Percentiles rank a stretch among this genome's conserved stretches.
These are phyloP conservation scores for Parnassius mnemosyne DNA, from an alignment of 2,888 invertebrate species.

Conservation along the genomic window DNA sequence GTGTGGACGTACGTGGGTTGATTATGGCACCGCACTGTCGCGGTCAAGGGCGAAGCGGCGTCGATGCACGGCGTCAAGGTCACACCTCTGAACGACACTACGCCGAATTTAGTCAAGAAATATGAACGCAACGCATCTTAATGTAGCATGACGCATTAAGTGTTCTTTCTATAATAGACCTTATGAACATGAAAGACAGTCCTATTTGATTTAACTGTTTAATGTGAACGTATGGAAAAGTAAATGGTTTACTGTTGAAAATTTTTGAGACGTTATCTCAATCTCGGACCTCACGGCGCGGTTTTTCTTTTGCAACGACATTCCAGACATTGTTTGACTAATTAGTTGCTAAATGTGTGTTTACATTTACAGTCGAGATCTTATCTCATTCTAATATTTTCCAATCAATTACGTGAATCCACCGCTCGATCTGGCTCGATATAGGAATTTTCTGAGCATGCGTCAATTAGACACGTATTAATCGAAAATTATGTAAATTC, in stretches of 20 bases:
- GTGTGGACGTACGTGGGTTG: constrained; percentile 36
- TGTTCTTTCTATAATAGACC: constrained; percentile 9
- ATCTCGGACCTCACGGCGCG: constrained; percentile 6
- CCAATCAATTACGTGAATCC: no score
- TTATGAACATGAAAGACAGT: neutral
- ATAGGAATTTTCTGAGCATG: no score
- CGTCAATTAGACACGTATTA: no score
- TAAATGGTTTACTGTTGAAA: neutral
- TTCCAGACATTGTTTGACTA: constrained; percentile 1
- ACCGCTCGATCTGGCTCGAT: no score
- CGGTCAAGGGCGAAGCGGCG: constrained; percentile 43
- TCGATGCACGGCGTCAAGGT: constrained; percentile 39
- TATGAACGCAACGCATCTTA: constrained; percentile 25
- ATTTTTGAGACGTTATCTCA: constrained; percentile 21
- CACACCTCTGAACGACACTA: constrained; percentile 38
- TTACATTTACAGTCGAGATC: neutral
- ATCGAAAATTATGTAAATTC: no score
- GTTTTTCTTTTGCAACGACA: constrained; percentile 17
- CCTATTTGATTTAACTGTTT: neutral
- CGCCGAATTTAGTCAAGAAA: constrained; percentile 36
- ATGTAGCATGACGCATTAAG: neutral
- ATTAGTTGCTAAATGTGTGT: neutral
- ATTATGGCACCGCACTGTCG: constrained; percentile 29
- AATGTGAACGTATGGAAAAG: neutral
- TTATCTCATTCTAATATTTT: neutral